Percentiles rank a stretch among this genome's conserved stretches.
phyloP scores from a whole-genome alignment of 1,140 invertebrate genomes.

The Cataglyphis hispanica region DNA sequence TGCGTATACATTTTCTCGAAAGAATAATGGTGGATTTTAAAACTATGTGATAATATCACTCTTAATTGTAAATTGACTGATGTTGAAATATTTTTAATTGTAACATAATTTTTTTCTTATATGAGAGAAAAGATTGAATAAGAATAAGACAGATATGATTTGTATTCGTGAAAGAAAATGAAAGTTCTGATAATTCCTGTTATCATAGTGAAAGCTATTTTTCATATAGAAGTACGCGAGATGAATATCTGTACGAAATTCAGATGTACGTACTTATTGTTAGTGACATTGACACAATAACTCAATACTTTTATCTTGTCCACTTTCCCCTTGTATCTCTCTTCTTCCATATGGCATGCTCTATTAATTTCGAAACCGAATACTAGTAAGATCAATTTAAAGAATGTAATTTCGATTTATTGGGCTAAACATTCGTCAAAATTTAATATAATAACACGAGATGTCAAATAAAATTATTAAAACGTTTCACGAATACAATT shows the following conservation, averaged over 20 bases:
- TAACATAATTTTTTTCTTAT: not conserved
- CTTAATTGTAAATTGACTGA: not conserved
- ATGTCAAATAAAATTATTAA: not conserved
- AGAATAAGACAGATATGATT: not conserved
- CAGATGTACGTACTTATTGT: not conserved
- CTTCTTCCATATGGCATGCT: conserved; percentile 18
- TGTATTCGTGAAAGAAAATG: conserved; percentile 5
- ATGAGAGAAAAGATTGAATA: not conserved
- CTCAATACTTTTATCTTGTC: not conserved
- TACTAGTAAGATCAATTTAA: not conserved
- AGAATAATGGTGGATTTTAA: not conserved
- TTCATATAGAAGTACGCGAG: not conserved
- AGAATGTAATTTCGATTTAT: conserved; percentile 27
- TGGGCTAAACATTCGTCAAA: not conserved
- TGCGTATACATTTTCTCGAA: not conserved
- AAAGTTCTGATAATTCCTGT: conserved; percentile 2
- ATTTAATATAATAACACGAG: conserved; percentile 1
- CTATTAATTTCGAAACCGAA: conserved; percentile 32
- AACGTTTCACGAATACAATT: not conserved
- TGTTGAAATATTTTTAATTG: not conserved
- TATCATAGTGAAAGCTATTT: conserved; percentile 12
- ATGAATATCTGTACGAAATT: conserved; percentile 23
- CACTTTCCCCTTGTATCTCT: conserved; percentile 30
- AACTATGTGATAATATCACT: not conserved
- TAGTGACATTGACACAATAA: not conserved